phyloP scores from a whole-genome alignment of 2,113 vertebrate species.

The Dolichallabes microphthalmus region DNA sequence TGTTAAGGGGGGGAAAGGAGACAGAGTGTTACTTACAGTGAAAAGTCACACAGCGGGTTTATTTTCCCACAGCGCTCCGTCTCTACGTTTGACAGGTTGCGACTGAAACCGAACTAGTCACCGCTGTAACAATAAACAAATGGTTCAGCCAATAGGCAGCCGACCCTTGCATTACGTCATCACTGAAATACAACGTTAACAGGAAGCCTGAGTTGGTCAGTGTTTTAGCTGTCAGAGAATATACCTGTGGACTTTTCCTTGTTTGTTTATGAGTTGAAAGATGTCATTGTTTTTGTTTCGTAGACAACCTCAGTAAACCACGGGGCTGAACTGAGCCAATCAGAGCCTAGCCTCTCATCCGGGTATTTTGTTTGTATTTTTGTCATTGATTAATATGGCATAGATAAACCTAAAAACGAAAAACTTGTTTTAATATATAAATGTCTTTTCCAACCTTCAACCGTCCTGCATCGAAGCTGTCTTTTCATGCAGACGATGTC shows the following conservation, averaged over 20 bases:
- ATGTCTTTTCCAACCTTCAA: no score
- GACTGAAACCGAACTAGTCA: constrained; percentile 43
- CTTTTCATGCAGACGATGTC: background rate
- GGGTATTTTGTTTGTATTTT: background rate
- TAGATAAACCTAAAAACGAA: background rate
- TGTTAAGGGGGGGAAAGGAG: background rate
- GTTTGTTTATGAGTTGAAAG: background rate
- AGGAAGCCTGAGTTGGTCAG: no score
- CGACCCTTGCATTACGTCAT: background rate
- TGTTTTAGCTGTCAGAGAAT: no score
- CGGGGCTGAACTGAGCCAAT: background rate
- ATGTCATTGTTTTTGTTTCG: background rate
- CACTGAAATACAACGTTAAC: background rate
- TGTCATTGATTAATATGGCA: background rate
- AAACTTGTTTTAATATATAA: no score
- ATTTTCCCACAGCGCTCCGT: constrained; percentile 16
- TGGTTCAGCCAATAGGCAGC: constrained; percentile 25
- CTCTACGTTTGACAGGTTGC: constrained; percentile 41
- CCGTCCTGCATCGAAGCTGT: background rate
- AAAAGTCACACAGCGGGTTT: background rate
- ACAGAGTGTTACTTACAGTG: constrained; percentile 24
- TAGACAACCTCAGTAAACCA: background rate
- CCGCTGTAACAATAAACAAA: constrained; percentile 41
- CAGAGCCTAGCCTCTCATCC: background rate
- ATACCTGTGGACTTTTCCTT: background rate